A percentile compares a stretch with the other conserved stretches of the same genome.
Conservation (phyloP, 2,797 vertebrate genomes). For the Bradypus variegatus region DNA sequence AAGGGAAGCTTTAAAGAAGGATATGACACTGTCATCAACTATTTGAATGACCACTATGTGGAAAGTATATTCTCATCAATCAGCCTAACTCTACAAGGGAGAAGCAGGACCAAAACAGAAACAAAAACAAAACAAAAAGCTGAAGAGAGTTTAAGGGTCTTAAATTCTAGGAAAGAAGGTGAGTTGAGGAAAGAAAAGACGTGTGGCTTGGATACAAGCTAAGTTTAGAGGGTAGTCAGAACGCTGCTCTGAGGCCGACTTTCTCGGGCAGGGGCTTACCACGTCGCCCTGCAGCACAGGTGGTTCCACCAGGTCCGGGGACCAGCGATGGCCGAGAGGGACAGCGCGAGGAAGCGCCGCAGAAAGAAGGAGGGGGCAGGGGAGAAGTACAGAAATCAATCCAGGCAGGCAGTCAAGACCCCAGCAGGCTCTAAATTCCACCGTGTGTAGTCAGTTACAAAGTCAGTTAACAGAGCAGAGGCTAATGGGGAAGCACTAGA, state of each 20-base stretch:
- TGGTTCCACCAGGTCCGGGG: conserved; percentile 61
- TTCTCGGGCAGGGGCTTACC: conserved; percentile 75
- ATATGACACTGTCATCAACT: no score
- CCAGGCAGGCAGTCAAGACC: conserved; percentile 50
- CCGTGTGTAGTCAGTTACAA: neutral
- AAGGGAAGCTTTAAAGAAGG: no score
- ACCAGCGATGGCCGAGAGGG: conserved; percentile 52
- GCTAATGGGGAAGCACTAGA: neutral
- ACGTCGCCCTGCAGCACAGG: conserved; percentile 78
- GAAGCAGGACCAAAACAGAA: no score
- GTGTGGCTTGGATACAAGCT: neutral
- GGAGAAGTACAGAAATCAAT: conserved; percentile 55
- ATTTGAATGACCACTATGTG: no score
- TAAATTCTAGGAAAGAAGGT: neutral
- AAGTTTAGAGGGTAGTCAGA: neutral
- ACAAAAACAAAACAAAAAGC: no score
- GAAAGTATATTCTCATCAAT: no score
- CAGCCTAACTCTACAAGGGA: no score
- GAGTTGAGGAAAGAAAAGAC: neutral
- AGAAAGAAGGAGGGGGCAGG: conserved; percentile 39
- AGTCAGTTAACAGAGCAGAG: neutral
- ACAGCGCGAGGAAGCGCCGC: conserved; percentile 49
- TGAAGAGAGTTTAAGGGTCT: neutral
- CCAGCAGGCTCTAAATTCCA: neutral
- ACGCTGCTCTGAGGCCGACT: neutral